phyloP scores from a whole-genome alignment of 2,113 vertebrate genomes.

The Paralichthys olivaceus region DNA sequence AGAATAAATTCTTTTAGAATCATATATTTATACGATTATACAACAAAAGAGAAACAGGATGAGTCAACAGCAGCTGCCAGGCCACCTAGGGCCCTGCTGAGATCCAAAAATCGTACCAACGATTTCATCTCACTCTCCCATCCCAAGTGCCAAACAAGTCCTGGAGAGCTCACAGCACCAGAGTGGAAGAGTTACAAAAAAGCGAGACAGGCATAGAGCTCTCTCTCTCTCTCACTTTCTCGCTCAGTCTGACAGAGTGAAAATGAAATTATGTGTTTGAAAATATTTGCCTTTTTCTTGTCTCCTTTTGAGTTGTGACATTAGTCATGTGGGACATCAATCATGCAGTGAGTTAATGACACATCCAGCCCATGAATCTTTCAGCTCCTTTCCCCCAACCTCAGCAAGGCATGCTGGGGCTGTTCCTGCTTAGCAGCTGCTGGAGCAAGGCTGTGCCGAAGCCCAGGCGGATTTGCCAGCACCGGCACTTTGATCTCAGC shows the following conservation, averaged over 20 bases:
- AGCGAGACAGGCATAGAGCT: constrained; percentile 13
- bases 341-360: constrained; percentile 87
- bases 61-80: constrained; percentile 29
- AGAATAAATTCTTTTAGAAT: neutral
- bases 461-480: constrained; percentile 75
- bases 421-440: constrained; percentile 83
- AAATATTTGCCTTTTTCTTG: constrained; percentile 70
- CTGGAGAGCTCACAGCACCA: constrained; percentile 33
- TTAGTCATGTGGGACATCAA: constrained; percentile 82
- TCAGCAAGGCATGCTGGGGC: constrained; percentile 74
- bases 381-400: constrained; percentile 74
- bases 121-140: constrained; percentile 33
- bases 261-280: constrained; percentile 57
- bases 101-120: constrained; percentile 29
- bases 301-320: constrained; percentile 80
- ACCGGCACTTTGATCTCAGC: constrained; percentile 84
- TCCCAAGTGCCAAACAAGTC: constrained; percentile 42
- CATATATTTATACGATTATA: neutral
- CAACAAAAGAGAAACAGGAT: neutral
- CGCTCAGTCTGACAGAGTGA: constrained; percentile 32
- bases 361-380: constrained; percentile 84
- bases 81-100: constrained; percentile 4
- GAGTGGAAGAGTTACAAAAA: constrained; percentile 22
- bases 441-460: constrained; percentile 58
- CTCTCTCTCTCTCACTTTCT: constrained; percentile 31